A percentile compares a stretch with the other conserved stretches of the same genome.
Conservation (phyloP, 2,888 invertebrate genomes). For the Seira sanloemensis region DNA sequence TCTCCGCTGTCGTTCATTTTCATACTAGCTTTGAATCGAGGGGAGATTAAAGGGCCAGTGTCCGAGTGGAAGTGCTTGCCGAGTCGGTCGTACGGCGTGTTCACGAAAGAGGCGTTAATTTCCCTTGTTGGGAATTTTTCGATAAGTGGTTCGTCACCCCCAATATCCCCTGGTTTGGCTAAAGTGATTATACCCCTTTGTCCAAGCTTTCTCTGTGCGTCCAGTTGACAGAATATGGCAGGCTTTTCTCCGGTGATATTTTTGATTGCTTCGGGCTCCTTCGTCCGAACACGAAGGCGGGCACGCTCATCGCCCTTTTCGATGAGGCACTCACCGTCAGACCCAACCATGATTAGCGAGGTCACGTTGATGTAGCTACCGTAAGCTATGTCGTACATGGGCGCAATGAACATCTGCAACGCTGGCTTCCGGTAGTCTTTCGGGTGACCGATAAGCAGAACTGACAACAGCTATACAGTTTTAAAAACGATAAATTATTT, state of each 20-base stretch:
- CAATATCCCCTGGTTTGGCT: background rate
- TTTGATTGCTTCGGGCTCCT: background rate
- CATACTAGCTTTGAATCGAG: slow-evolving; percentile 7
- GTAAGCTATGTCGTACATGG: slow-evolving; percentile 22
- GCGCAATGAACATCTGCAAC: slow-evolving; percentile 52
- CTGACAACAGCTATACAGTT: slow-evolving; percentile 38
- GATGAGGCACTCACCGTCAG: slow-evolving; percentile 43
- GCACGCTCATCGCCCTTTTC: slow-evolving; percentile 46
- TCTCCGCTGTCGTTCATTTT: background rate
- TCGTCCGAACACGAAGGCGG: slow-evolving; percentile 15
- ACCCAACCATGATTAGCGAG: slow-evolving; percentile 31
- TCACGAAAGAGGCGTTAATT: background rate
- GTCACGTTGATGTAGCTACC: slow-evolving; percentile 30
- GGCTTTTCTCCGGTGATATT: slow-evolving; percentile 10
- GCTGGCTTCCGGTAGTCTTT: slow-evolving; percentile 52
- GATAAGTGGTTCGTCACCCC: background rate
- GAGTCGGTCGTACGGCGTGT: background rate
- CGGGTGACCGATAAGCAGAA: slow-evolving; percentile 51
- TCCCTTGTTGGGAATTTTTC: background rate
- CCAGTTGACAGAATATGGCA: slow-evolving; percentile 50
- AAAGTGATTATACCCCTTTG: slow-evolving; percentile 32
- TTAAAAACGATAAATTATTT: background rate
- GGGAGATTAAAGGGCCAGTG: background rate
- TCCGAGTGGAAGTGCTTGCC: background rate
- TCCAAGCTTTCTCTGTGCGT: slow-evolving; percentile 42